Percentiles rank a stretch among this genome's conserved stretches.
These are phyloP conservation scores for Caracal caracal DNA, from an alignment of 2,113 vertebrate species.

Conservation along the genomic window DNA sequence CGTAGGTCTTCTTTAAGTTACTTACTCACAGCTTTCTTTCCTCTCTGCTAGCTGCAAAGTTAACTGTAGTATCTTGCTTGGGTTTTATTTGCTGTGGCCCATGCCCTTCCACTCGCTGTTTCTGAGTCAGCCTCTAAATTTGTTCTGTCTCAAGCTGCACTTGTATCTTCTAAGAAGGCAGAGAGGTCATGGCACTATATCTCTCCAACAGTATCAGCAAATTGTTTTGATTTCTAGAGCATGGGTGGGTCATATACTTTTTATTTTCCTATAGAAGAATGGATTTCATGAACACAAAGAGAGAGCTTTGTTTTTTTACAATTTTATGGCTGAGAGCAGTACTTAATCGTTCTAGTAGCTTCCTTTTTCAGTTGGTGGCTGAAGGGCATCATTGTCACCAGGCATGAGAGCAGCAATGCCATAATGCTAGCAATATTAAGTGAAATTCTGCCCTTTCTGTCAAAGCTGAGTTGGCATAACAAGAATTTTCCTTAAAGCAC, in stretches of 20 bases:
- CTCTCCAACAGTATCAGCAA: constrained; percentile 44
- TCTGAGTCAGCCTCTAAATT: constrained; percentile 32
- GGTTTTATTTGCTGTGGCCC: constrained; percentile 32
- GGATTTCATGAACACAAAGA: constrained; percentile 38
- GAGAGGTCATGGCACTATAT: not conserved
- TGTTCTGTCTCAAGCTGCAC: not conserved
- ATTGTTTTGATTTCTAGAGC: constrained; percentile 55
- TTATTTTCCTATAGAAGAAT: constrained; percentile 27
- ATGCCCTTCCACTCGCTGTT: constrained; percentile 33
- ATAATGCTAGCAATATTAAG: constrained; percentile 33
- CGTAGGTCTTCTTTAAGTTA: not conserved
- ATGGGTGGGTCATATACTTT: constrained; percentile 31
- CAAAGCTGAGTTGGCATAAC: not conserved
- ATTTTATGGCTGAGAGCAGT: constrained; percentile 42
- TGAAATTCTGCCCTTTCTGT: not conserved
- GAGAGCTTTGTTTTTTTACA: constrained; percentile 44
- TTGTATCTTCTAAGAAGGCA: not conserved
- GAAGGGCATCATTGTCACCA: not conserved
- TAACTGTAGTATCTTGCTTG: not conserved
- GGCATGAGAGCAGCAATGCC: not conserved
- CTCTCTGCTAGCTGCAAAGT: not conserved
- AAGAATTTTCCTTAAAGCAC: not conserved
- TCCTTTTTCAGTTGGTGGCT: constrained; percentile 57
- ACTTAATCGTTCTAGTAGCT: not conserved
- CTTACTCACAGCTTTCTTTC: constrained; percentile 29